Base-by-base conservation (phyloP, 2,888 invertebrate genomes). In the Spicauda simplicius region DNA sequence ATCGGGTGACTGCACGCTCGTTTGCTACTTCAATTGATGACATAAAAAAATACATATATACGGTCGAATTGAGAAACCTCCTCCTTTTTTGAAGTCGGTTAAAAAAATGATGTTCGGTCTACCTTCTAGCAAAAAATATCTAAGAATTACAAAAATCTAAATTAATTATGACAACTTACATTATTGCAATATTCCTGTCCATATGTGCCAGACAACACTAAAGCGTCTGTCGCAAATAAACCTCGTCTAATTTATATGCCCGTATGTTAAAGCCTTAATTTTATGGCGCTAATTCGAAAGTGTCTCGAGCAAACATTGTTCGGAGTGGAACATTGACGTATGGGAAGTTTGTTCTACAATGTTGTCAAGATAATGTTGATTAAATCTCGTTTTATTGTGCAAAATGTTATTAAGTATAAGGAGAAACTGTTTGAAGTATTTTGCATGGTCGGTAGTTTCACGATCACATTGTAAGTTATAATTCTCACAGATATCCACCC, bases 271-370 rank as follows among this genome's bases (percentile, higher is more conserved):
- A 76, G 78, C 74, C 79, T 83, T 79, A 81, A 82, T 83, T 84
- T 87, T 82, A 85, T 81, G 73, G 76, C 68, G 74, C 77, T 85
- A 84, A 86, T 86, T 83, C 80, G 80, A 80, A 75, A 77, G 69
- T 68, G 76, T 72, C 75, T 74, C 68, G 73, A 59, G 75, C 75
- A 72, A 73, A 79, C 77, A 77, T 76, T 79, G 79, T 77, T 70
- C 67, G 77, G 73, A 37, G 12, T 37, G 37, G 12, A 37, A 37
- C 37, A 37, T 77, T 71, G 70, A 69, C 68, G 63, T 53, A 18
- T 52, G 50, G 7, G 25, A 30, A 18, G 14, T 52, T 7, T 30
- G 50, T 48, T 58, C 64, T 53, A 64, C 58, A 64, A 7, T 64
- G 56, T n/a, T n/a, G 16, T 48, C 48, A 48, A 16, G 41, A 41